Conservation (phyloP, 2,113 vertebrate species). For the Oxyura jamaicensis region DNA sequence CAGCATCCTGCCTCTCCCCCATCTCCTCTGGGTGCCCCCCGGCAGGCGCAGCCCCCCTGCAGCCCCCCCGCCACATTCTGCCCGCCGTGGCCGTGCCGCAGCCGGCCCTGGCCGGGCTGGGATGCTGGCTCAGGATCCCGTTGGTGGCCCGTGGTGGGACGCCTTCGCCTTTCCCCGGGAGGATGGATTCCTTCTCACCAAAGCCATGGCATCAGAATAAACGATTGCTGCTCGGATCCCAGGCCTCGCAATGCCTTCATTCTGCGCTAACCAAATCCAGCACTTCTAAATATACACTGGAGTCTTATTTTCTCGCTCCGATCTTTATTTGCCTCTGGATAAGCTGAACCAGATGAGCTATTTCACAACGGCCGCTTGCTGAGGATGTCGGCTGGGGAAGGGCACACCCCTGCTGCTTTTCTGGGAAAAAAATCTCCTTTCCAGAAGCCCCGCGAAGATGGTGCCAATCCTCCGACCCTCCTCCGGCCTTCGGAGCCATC, state of each 20-base stretch:
- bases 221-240: conserved; percentile 39
- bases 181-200: conserved; percentile 56
- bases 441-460: background rate
- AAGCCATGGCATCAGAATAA: conserved; percentile 65
- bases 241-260: conserved; percentile 48
- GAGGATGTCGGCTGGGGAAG: conserved; percentile 59
- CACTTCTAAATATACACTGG: conserved; percentile 68
- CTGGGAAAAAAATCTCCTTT: conserved; percentile 59
- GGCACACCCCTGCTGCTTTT: conserved; percentile 60
- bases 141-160: conserved; percentile 32
- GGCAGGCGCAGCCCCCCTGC: background rate
- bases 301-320: conserved; percentile 55
- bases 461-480: background rate
- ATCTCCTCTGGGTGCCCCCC: background rate
- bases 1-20: background rate
- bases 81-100: background rate
- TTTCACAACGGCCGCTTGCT: conserved; percentile 61
- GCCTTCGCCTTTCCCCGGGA: background rate
- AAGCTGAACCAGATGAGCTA: conserved; percentile 65
- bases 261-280: conserved; percentile 50
- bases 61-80: background rate
- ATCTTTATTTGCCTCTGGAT: conserved; percentile 68
- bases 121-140: background rate
- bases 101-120: background rate
- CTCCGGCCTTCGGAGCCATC: background rate